Evolutionary conservation across 2,888 invertebrate genomes (phyloP).

Genomic region (Tenthredo distinguenda): DNA sequence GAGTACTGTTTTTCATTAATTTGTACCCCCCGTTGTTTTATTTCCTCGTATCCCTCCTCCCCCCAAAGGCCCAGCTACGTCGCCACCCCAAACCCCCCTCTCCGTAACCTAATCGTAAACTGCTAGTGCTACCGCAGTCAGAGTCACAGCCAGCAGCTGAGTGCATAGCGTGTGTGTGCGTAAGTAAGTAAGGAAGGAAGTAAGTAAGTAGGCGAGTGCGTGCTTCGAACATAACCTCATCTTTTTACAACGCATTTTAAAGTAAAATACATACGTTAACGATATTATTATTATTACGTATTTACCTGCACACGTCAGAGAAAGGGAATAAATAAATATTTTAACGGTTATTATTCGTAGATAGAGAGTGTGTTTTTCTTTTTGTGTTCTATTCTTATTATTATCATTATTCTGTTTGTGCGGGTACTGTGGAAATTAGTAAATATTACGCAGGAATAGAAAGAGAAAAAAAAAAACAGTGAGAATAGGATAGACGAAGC

Average conservation of each 20-base stretch:
- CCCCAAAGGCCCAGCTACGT: slow-evolving; percentile 1
- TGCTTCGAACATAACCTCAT: slow-evolving; percentile 14
- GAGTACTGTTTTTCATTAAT: slow-evolving; percentile 44
- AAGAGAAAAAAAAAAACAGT: not conserved
- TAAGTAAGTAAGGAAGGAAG: not conserved
- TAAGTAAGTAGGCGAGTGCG: not conserved
- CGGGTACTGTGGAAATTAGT: not conserved
- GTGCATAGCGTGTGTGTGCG: slow-evolving; percentile 22
- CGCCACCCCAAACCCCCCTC: not conserved
- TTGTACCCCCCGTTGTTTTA: slow-evolving; percentile 50
- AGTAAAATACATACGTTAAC: not conserved
- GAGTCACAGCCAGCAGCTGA: slow-evolving; percentile 40
- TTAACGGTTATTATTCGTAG: not conserved
- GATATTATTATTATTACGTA: not conserved
- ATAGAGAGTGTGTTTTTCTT: not conserved
- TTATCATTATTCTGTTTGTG: not conserved
- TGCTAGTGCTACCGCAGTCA: slow-evolving; percentile 7
- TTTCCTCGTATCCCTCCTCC: slow-evolving; percentile 4
- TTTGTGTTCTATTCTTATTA: not conserved
- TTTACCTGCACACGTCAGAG: not conserved
- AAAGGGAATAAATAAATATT: not conserved
- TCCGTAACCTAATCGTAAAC: slow-evolving; percentile 24
- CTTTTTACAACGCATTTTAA: not conserved
- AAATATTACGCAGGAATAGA: not conserved
- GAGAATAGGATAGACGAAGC: not conserved